A percentile compares a stretch with the other conserved stretches of the same genome.
Evolutionary conservation across 2,113 vertebrate genomes (phyloP).

Genomic region (Dryoscopus gambensis): DNA sequence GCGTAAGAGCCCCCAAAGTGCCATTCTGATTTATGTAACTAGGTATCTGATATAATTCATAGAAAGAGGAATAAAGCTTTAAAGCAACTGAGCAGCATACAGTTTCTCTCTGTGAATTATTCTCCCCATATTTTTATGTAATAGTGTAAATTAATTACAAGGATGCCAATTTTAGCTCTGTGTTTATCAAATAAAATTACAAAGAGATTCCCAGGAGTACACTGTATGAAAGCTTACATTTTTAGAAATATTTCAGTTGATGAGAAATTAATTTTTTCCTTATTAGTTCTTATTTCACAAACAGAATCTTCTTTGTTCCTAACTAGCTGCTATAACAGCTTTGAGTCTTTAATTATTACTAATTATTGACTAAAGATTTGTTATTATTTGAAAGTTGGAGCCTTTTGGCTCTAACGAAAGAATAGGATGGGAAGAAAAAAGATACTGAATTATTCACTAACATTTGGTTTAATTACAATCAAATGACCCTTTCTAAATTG

Average conservation of each 20-base stretch:
- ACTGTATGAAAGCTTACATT: not conserved
- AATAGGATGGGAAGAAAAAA: not conserved
- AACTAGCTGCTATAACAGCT: not conserved
- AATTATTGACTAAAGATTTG: slow-evolving; percentile 12
- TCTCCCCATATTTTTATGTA: not conserved
- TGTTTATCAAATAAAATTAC: not conserved
- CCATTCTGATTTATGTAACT: not conserved
- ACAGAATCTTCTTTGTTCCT: not conserved
- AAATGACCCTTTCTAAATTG: not conserved
- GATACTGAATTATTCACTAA: slow-evolving; percentile 30
- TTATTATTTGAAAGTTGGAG: not conserved
- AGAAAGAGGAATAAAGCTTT: not conserved
- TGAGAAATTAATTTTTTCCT: not conserved
- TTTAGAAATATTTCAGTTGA: not conserved
- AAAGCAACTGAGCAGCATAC: not conserved
- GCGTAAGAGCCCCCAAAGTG: not conserved
- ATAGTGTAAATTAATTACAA: not conserved
- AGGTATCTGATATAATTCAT: not conserved
- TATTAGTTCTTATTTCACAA: slow-evolving; percentile 4
- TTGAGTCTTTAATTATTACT: not conserved
- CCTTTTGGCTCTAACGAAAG: not conserved
- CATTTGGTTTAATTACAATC: slow-evolving; percentile 3
- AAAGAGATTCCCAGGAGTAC: not conserved
- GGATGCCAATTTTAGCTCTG: not conserved
- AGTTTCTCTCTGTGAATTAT: not conserved